phyloP scores from a whole-genome alignment of 2,797 vertebrate species.

The Notolabrus celidotus region DNA sequence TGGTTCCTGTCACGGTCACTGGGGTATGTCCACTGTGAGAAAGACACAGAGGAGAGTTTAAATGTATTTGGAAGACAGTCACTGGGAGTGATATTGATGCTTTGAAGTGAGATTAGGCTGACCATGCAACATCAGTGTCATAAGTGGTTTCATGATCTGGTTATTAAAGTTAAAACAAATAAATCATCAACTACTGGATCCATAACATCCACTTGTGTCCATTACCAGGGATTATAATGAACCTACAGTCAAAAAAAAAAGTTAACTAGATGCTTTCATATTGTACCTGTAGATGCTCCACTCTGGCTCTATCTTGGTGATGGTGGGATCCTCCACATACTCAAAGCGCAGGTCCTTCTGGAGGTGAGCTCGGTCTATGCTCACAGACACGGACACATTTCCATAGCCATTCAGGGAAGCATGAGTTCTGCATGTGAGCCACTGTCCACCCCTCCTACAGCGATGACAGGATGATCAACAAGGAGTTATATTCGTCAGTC shows the following conservation, averaged over 20 bases:
- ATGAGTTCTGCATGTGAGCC: constrained; percentile 93
- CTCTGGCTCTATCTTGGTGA: constrained; percentile 94
- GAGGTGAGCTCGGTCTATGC: constrained; percentile 93
- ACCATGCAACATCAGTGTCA: no score
- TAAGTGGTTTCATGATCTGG: no score
- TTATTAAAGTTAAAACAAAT: no score
- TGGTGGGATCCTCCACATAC: constrained; percentile 95
- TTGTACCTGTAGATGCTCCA: constrained; percentile 98
- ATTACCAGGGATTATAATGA: constrained; percentile 6
- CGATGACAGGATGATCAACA: constrained; percentile 8
- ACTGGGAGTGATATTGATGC: neutral
- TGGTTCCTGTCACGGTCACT: constrained; percentile 95
- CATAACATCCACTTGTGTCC: neutral
- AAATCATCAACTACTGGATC: no score
- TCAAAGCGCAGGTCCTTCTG: constrained; percentile 93
- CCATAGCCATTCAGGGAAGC: constrained; percentile 89
- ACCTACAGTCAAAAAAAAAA: neutral
- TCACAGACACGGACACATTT: constrained; percentile 92
- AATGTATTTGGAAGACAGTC: neutral
- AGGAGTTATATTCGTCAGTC: neutral
- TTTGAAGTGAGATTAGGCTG: no score
- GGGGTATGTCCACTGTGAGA: constrained; percentile 93
- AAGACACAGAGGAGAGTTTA: neutral
- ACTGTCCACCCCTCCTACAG: constrained; percentile 90
- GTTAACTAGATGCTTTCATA: neutral